Evolutionary conservation across 1,140 invertebrate species (phyloP), one percentile per base, ranked within the genome.

Genomic region (Formica selysi): DNA sequence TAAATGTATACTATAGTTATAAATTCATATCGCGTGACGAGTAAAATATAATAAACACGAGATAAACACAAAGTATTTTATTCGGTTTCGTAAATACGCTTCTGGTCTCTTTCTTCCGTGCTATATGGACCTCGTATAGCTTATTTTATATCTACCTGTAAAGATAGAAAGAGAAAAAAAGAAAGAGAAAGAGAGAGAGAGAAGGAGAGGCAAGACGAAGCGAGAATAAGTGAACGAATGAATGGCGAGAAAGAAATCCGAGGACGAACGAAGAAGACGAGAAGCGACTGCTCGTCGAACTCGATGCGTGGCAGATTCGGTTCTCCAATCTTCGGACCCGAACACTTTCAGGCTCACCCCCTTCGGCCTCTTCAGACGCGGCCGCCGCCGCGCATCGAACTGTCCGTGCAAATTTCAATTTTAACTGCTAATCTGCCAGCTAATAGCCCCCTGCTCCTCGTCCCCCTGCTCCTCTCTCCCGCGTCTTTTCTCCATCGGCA

Each of bases 371-470:
- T 93, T 94, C 91, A 92, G 92, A 91, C 90, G 90, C 86, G 76
- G 91, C 90, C 83, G 81, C 86, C 86, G 89, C 92, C 90, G 93
- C 93, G 92, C 93, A 93, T 93, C 94, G 93, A 95, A 95, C 94
- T 95, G 93, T 93, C 95, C 94, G 94, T 95, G 95, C 94, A 95
- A 95, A 95, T 95, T 95, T 95, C 95, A 95, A 95, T 95, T 95
- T 95, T 94, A 95, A 95, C 95, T 94, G 94, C 94, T 95, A 95
- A 95, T 95, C 94, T 95, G 92, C 94, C 93, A 94, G 93, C 93
- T 95, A 95, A 95, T 95, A 95, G 94, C 88, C 88, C 88, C 87
- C 88, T 87, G 74, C 83, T 86, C 83, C 84, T 44, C 64, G 22
- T 22, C 88, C 88, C 87, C 87, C 88, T 87, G 74, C 83, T 86